These are phyloP conservation scores for Pristionchus mayeri DNA, from an alignment of 2,888 invertebrate genomes.

Conservation along the genomic window DNA sequence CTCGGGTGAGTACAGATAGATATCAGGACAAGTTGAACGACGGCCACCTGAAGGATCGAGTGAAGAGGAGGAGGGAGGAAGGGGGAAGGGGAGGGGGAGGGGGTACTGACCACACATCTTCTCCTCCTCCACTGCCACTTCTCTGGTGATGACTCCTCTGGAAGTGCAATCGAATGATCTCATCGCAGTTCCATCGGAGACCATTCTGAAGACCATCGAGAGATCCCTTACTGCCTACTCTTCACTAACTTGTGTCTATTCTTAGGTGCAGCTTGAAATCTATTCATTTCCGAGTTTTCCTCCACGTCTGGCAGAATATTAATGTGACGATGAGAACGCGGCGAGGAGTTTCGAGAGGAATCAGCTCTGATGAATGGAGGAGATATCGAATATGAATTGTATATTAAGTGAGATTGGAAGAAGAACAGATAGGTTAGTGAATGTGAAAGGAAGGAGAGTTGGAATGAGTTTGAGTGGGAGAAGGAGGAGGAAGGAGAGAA, in stretches of 20 bases:
- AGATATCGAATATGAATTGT: neutral
- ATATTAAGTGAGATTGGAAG: too few species aligned
- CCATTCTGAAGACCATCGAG: neutral
- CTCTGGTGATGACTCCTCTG: slow-evolving; percentile 31
- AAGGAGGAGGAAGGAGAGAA: slow-evolving; percentile 20
- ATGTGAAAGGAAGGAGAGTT: neutral
- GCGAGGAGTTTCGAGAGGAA: slow-evolving; percentile 30
- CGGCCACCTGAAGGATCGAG: slow-evolving; percentile 56
- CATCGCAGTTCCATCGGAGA: slow-evolving; percentile 29
- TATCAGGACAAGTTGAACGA: slow-evolving; percentile 74
- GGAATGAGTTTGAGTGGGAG: slow-evolving; percentile 1
- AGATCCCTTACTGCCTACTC: neutral
- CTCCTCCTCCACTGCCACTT: neutral
- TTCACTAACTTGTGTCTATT: neutral
- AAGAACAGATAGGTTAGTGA: too few species aligned
- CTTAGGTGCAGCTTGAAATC: neutral
- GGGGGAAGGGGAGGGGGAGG: neutral
- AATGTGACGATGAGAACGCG: slow-evolving; percentile 44
- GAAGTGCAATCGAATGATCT: slow-evolving; percentile 48
- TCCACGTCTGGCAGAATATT: slow-evolving; percentile 28
- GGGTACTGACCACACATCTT: neutral
- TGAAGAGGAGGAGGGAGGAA: neutral
- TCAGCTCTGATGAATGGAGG: slow-evolving; percentile 4
- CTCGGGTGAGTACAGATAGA: slow-evolving; percentile 66
- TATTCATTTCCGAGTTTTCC: slow-evolving; percentile 23